Percentiles rank a stretch among this genome's conserved stretches.
These are phyloP conservation scores for Plebejus argus DNA, from an alignment of 2,888 invertebrate species.

Conservation along the genomic window DNA sequence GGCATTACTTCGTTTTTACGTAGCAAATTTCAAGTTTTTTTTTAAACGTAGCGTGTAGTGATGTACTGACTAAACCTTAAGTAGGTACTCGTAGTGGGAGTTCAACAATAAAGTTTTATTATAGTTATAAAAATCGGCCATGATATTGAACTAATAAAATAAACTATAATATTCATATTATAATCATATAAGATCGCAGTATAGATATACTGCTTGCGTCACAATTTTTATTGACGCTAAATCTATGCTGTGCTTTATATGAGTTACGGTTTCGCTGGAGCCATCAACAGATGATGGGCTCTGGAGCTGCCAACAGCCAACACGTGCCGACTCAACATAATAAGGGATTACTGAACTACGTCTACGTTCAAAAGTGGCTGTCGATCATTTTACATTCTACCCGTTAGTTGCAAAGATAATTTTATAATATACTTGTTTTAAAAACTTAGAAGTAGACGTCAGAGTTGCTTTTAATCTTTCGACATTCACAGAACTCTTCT, in stretches of 20 bases:
- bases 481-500: too few relatives aligned
- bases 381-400: neutral
- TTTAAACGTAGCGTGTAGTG: neutral
- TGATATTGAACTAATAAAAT: neutral
- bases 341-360: constrained; percentile 27
- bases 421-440: neutral
- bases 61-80: neutral
- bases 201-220: neutral
- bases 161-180: neutral
- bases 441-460: too few relatives aligned
- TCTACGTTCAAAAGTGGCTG: neutral
- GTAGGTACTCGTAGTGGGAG: neutral
- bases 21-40: neutral
- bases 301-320: constrained; percentile 70
- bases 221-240: constrained; percentile 2
- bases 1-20: too few relatives aligned
- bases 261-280: constrained; percentile 40
- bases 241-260: neutral
- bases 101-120: neutral
- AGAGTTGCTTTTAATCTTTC: too few relatives aligned
- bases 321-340: constrained; percentile 63
- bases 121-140: neutral
- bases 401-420: neutral
- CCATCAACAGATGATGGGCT: constrained; percentile 59
- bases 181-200: neutral